These are phyloP conservation scores for Poecile atricapillus DNA, from an alignment of 2,113 vertebrate genomes.

Conservation along the genomic window DNA sequence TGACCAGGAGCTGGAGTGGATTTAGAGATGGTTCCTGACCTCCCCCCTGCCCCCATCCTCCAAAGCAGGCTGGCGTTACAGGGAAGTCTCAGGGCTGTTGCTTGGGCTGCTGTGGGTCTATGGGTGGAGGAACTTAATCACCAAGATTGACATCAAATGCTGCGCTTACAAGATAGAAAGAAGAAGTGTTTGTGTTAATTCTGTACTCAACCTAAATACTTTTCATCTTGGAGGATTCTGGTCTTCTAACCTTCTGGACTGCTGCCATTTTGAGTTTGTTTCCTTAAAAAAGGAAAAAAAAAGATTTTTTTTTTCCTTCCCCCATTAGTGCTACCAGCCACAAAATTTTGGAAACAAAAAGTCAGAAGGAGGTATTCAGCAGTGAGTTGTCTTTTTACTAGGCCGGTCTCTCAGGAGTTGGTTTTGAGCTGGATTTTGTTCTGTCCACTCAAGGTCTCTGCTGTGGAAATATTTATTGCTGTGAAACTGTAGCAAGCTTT, in stretches of 20 bases:
- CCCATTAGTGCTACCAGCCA: not conserved
- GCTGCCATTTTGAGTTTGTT: not conserved
- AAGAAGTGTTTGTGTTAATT: not conserved
- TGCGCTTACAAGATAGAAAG: not conserved
- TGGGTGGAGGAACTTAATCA: not conserved
- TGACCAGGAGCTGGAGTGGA: not conserved
- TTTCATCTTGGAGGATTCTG: not conserved
- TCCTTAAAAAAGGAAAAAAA: not conserved
- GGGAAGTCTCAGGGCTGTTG: not conserved
- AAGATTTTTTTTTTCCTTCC: not conserved
- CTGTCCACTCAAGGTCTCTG: not conserved
- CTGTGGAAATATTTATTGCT: not conserved
- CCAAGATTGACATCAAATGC: not conserved
- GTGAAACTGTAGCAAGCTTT: not conserved
- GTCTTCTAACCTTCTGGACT: not conserved
- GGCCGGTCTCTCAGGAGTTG: not conserved
- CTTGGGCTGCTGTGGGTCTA: not conserved
- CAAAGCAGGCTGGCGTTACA: not conserved
- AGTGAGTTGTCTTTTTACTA: not conserved
- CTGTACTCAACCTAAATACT: not conserved
- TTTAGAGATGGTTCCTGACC: not conserved
- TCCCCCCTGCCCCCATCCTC: not conserved
- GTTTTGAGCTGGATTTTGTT: not conserved
- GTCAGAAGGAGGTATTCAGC: not conserved
- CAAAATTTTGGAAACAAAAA: not conserved